Evolutionary conservation across 2,113 vertebrate species (phyloP).

Genomic region (Calypte anna): DNA sequence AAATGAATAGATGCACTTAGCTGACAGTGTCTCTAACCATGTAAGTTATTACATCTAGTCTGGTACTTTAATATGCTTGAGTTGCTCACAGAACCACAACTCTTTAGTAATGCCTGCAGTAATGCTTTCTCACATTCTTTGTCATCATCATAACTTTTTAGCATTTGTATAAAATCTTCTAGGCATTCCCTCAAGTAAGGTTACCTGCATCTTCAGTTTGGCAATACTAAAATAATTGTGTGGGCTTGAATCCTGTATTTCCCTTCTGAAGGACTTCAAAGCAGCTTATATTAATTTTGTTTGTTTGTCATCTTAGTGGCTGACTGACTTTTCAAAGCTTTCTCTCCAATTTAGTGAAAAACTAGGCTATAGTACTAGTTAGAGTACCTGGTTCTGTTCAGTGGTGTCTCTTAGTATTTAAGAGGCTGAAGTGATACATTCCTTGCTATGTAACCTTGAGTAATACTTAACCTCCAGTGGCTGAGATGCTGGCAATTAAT

Average conservation of each 20-base stretch:
- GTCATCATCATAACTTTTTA: background rate
- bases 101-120: background rate
- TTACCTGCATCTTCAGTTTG: background rate
- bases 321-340: background rate
- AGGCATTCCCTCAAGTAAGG: background rate
- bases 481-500: background rate
- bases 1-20: background rate
- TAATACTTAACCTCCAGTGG: background rate
- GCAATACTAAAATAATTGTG: background rate
- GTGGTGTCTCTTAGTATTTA: background rate
- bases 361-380: background rate
- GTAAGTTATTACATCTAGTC: background rate
- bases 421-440: background rate
- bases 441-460: background rate
- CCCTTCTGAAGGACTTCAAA: background rate
- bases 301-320: background rate
- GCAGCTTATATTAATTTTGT: background rate
- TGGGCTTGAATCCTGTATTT: background rate
- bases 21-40: background rate
- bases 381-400: background rate
- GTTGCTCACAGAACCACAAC: background rate
- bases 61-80: background rate
- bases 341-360: background rate
- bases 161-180: background rate
- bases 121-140: background rate